Percentiles rank a stretch among this genome's conserved stretches.
Conservation (phyloP, 2,113 vertebrate species). For the Polypterus senegalus region DNA sequence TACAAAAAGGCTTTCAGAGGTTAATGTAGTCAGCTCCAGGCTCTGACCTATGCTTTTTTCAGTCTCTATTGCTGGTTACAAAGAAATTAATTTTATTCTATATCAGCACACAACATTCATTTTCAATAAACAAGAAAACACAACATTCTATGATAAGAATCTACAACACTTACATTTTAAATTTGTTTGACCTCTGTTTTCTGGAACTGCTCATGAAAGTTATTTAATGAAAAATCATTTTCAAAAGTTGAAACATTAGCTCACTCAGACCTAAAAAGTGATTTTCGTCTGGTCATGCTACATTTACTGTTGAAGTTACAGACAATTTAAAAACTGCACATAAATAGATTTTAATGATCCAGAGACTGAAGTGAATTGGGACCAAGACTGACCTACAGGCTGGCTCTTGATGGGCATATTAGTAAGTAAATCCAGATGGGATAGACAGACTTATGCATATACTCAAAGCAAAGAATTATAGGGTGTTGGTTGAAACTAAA, state of each 20-base stretch:
- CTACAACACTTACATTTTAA: not conserved
- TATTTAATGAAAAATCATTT: not conserved
- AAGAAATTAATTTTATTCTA: too few relatives aligned
- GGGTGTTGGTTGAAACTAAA: too few relatives aligned
- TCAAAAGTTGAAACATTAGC: not conserved
- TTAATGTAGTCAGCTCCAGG: too few relatives aligned
- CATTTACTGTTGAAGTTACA: not conserved
- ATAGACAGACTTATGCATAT: not conserved
- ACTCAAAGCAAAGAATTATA: too few relatives aligned
- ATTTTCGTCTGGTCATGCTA: not conserved
- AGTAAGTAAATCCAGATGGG: not conserved
- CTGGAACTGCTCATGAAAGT: not conserved
- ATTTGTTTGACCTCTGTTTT: not conserved
- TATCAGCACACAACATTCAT: too few relatives aligned
- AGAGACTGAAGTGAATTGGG: not conserved
- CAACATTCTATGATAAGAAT: not conserved
- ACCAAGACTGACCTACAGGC: not conserved
- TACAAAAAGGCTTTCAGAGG: too few relatives aligned
- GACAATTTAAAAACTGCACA: not conserved
- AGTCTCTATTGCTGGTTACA: too few relatives aligned
- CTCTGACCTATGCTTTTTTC: too few relatives aligned
- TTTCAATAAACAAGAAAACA: not conserved
- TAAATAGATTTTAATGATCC: not conserved
- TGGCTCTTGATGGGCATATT: not conserved
- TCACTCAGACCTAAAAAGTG: not conserved